Conservation (phyloP, 92 coral and sea anemone genomes). For the Umimayanthus chanpuru region DNA sequence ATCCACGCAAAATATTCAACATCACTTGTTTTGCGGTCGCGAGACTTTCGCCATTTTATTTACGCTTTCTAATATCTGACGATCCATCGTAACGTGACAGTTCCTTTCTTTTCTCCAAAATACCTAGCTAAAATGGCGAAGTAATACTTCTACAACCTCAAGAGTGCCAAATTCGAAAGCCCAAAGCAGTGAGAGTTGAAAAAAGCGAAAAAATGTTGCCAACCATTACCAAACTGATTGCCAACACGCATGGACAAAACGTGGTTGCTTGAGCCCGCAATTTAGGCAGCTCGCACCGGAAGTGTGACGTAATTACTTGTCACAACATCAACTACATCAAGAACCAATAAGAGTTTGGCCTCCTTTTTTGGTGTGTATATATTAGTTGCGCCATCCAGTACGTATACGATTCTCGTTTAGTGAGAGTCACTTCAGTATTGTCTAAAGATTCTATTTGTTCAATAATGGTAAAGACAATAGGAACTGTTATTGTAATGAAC, state of each 20-base stretch:
- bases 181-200: conserved; percentile 10
- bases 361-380: too few relatives aligned
- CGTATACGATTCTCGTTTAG: background rate
- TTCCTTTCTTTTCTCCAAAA: conserved; percentile 14
- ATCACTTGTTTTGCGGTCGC: conserved; percentile 24
- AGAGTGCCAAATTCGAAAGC: conserved; percentile 19
- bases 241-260: conserved; percentile 19
- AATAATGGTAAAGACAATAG: background rate
- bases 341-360: background rate
- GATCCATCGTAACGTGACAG: conserved; percentile 10
- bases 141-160: conserved; percentile 17
- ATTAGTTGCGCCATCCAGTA: too few relatives aligned
- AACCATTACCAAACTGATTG: background rate
- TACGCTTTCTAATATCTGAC: conserved; percentile 2
- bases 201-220: conserved; percentile 14
- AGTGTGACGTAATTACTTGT: conserved; percentile 7
- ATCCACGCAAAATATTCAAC: conserved; percentile 25
- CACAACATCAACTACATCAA: conserved; percentile 14
- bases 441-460: background rate
- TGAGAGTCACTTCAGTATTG: background rate
- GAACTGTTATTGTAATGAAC: background rate
- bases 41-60: conserved; percentile 28
- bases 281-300: conserved; percentile 12
- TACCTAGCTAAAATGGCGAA: conserved; percentile 3
- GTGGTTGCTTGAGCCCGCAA: conserved; percentile 4